Evolutionary conservation across 2,888 invertebrate genomes (phyloP).

Genomic region (Hypolimnas misippus): DNA sequence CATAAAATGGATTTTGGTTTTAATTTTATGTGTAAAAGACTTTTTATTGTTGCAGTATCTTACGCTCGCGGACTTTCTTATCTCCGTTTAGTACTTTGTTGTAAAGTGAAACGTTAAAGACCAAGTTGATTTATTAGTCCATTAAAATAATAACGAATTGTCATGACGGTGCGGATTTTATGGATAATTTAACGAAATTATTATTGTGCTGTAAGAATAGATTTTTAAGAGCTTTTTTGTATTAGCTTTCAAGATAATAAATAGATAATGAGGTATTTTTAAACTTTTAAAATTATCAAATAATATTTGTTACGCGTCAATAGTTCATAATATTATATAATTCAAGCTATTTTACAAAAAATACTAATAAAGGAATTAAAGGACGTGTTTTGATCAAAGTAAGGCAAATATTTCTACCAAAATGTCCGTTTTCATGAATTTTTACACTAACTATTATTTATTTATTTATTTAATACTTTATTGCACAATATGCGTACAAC

Average conservation of each 20-base stretch:
- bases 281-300: no score
- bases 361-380: no score
- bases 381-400: no score
- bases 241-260: neutral
- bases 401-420: no score
- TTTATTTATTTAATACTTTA: no score
- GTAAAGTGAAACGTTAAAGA: conserved; percentile 9
- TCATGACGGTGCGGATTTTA: conserved; percentile 1
- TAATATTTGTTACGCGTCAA: no score
- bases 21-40: conserved; percentile 25
- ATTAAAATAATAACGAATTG: conserved; percentile 11
- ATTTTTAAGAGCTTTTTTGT: neutral
- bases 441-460: no score
- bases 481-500: no score
- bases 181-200: conserved; percentile 2
- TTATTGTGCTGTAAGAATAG: neutral
- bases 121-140: conserved; percentile 8
- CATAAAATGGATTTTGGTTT: conserved; percentile 24
- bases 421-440: no score
- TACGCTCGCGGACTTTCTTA: conserved; percentile 11
- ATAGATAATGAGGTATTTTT: neutral
- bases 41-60: conserved; percentile 24
- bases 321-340: no score
- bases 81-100: conserved; percentile 14
- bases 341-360: no score